Evolutionary conservation across 2,888 invertebrate genomes (phyloP).

Genomic region (Ophion costatus): DNA sequence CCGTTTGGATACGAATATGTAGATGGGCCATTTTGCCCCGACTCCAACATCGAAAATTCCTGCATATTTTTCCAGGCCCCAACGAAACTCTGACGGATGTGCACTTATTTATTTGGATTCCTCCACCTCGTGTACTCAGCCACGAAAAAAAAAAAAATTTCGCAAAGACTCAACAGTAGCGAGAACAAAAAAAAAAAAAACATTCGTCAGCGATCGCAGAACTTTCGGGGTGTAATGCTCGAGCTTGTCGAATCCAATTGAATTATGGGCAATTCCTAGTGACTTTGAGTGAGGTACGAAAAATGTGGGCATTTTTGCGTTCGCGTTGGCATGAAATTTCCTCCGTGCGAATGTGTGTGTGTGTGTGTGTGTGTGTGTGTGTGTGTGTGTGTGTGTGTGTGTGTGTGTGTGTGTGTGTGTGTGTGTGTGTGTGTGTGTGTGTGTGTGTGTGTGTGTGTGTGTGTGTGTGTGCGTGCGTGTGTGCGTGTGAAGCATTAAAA

Average conservation of each 20-base stretch:
- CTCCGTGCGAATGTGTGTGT: not conserved
- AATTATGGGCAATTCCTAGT: not conserved
- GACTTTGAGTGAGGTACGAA: not conserved
- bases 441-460: not conserved
- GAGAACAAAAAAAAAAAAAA: not conserved
- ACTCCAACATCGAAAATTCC: not conserved
- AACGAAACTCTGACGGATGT: not conserved
- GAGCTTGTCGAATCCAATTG: not conserved
- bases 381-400: not conserved
- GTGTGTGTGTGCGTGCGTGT: conserved; percentile 13
- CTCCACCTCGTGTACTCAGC: not conserved
- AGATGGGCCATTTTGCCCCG: conserved; percentile 12
- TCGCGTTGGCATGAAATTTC: conserved; percentile 10
- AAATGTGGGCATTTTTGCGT: not conserved
- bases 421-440: not conserved
- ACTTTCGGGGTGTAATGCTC: not conserved
- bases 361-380: conserved; percentile 7
- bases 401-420: conserved; percentile 4
- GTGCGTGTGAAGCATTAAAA: conserved; percentile 39
- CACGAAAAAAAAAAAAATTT: not conserved
- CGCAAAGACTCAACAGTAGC: not conserved
- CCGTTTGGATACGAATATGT: conserved; percentile 42
- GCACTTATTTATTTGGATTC: not conserved
- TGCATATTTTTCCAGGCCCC: not conserved
- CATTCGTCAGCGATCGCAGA: not conserved